Evolutionary conservation across 2,888 invertebrate genomes (phyloP), one percentile per base, ranked within the genome.

Genomic region (Noctuana brunneofusca): DNA sequence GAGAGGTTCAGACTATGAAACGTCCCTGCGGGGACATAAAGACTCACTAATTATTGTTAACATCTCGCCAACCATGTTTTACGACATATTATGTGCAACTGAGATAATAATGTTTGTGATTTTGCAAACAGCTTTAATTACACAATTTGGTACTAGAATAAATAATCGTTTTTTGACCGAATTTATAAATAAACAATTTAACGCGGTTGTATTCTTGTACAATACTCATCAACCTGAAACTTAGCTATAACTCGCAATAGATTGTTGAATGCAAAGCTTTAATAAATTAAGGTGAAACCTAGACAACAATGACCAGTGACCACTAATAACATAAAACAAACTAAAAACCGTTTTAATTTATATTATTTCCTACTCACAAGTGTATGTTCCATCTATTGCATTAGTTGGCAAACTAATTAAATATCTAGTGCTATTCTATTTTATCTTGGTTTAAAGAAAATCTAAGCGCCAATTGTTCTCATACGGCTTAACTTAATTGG

Each of bases 11-110:
- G 22, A 14, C 53, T 48, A 54, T 54, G 60, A 54, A 54, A 8
- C 46, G 60, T 54, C 54, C 48, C 60, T 16, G 48, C 18, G 60
- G 60, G 48, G n/a, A 60, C 60, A 54, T 60, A 46, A 60, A 54
- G 60, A 48, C 48, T 54, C 35, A 48, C 60, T 60, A 60, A 60
- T 60, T 60, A 60, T 54, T 60, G 60, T 60, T 60, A 60, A 60
- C 60, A 60, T 60, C 60, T 54, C 48, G 46, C 27, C 18, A 59
- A 52, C 46, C 38, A 12, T 60, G 46, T 53, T 53, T 59, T 59
- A 59, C 59, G 46, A 35, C 32, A 8, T 16, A 32, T 46, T 53
- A 60, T 53, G 43, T 60, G 52, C 52, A 48, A 54, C 22, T 53
- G 11, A 20, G 27, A 30, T 53, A 43, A 16, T 48, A 48, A 48